These are phyloP conservation scores for Schizopygopsis pylzovi DNA, from an alignment of 2,797 vertebrate species.

Conservation along the genomic window DNA sequence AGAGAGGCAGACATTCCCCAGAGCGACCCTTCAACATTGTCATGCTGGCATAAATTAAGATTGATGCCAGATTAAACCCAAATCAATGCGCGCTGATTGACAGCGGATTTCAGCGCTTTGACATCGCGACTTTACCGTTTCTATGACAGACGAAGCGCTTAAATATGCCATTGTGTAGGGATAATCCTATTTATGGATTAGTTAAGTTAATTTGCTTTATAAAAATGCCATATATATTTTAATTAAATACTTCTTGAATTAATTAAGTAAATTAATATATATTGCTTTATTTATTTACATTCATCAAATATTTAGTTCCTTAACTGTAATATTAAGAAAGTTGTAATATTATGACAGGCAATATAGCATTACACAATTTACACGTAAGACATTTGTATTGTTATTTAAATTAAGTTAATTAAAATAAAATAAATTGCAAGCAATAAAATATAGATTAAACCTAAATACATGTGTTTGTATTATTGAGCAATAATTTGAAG, in stretches of 20 bases:
- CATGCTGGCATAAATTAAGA: slow-evolving; percentile 97
- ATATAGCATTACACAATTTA: not conserved
- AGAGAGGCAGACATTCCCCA: slow-evolving; percentile 83
- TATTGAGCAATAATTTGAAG: not conserved
- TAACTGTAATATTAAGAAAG: not conserved
- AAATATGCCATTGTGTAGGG: slow-evolving; percentile 17
- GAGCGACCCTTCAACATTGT: slow-evolving; percentile 88
- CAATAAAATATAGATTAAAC: not conserved
- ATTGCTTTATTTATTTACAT: not conserved
- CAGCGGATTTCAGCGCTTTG: slow-evolving; percentile 84
- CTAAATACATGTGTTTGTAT: not conserved
- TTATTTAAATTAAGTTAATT: not conserved
- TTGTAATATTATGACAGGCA: not conserved
- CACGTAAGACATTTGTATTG: not conserved
- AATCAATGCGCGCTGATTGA: slow-evolving; percentile 85
- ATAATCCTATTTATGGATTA: slow-evolving; percentile 19
- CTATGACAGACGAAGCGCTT: slow-evolving; percentile 23
- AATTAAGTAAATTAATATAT: not conserved
- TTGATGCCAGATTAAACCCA: slow-evolving; percentile 95
- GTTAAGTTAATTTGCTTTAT: not conserved
- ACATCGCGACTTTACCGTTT: slow-evolving; percentile 70
- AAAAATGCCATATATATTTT: not conserved
- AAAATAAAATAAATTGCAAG: not conserved
- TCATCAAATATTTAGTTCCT: not conserved
- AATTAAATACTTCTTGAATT: not conserved